Evolutionary conservation across 2,888 invertebrate genomes (phyloP).

Genomic region (Luperina testacea): DNA sequence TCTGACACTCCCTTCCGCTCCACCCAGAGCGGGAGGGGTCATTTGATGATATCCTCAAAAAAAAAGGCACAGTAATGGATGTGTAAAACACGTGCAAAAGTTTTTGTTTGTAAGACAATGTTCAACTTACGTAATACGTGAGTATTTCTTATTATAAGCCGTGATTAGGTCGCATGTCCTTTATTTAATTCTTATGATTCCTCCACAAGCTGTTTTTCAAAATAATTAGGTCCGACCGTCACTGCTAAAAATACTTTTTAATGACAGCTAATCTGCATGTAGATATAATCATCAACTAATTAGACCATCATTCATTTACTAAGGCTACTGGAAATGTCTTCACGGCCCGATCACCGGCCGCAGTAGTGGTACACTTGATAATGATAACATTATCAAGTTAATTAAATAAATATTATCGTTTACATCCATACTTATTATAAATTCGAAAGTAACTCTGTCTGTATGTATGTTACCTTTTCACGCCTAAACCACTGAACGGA

Average conservation of each 20-base stretch:
- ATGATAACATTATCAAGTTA: conserved; percentile 36
- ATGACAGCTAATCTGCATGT: conserved; percentile 22
- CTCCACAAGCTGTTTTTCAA: not conserved
- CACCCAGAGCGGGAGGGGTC: too few species aligned
- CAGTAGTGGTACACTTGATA: conserved; percentile 22
- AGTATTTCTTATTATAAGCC: not conserved
- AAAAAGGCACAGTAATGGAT: not conserved
- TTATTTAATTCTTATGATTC: not conserved
- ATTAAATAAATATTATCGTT: conserved; percentile 18
- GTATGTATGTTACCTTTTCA: too few species aligned
- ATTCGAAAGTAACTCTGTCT: too few species aligned
- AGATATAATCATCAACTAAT: conserved; percentile 39
- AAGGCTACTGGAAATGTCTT: conserved; percentile 39
- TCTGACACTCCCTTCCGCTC: too few species aligned
- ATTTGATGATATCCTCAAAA: too few species aligned
- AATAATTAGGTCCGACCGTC: not conserved
- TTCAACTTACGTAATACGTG: conserved; percentile 10
- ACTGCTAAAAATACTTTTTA: conserved; percentile 15
- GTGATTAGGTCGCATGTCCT: conserved; percentile 4
- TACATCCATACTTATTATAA: not conserved
- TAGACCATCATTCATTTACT: conserved; percentile 1
- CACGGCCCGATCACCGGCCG: not conserved
- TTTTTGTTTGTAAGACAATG: conserved; percentile 21
- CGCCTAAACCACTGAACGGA: too few species aligned
- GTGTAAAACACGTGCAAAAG: not conserved